A percentile compares a stretch with the other conserved stretches of the same genome.
Conservation (phyloP, 23 tunicate species). For the Halocynthia roretzi region DNA sequence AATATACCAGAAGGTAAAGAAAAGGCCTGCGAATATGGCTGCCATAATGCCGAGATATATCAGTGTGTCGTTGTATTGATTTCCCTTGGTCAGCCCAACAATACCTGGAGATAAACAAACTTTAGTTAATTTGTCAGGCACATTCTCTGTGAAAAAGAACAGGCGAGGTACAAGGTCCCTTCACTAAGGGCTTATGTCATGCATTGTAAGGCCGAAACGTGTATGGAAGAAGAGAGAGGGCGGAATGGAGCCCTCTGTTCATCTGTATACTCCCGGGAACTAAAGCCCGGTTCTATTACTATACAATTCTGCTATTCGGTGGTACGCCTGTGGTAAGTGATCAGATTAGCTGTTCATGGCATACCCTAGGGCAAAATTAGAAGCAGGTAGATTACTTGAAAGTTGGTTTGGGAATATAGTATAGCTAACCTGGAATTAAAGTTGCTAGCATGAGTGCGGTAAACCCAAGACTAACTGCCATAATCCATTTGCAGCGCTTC, state of each 20-base stretch:
- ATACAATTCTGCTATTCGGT: too few species aligned
- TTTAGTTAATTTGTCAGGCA: background rate
- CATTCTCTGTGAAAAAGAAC: background rate
- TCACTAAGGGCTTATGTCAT: too few species aligned
- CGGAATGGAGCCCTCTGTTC: too few species aligned
- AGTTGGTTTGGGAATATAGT: background rate
- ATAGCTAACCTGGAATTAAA: constrained; percentile 51
- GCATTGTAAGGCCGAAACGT: too few species aligned
- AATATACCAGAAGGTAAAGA: constrained; percentile 57
- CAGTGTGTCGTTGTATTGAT: constrained; percentile 62
- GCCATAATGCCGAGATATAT: constrained; percentile 58
- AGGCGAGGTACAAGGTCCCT: background rate
- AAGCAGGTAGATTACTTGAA: too few species aligned
- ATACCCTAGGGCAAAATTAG: too few species aligned
- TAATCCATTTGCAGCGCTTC: constrained; percentile 65
- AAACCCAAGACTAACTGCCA: constrained; percentile 27
- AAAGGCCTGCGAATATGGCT: constrained; percentile 49
- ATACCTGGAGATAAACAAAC: constrained; percentile 29
- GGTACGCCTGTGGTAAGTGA: too few species aligned
- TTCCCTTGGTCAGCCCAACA: constrained; percentile 51
- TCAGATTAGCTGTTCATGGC: too few species aligned
- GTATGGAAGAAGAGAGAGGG: too few species aligned
- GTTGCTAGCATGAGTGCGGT: constrained; percentile 35
- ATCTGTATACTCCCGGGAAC: too few species aligned
- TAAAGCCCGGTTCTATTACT: too few species aligned